A percentile compares a stretch with the other conserved stretches of the same genome.
Conservation (phyloP, 1,140 invertebrate genomes). For the Antheraea pernyi region DNA sequence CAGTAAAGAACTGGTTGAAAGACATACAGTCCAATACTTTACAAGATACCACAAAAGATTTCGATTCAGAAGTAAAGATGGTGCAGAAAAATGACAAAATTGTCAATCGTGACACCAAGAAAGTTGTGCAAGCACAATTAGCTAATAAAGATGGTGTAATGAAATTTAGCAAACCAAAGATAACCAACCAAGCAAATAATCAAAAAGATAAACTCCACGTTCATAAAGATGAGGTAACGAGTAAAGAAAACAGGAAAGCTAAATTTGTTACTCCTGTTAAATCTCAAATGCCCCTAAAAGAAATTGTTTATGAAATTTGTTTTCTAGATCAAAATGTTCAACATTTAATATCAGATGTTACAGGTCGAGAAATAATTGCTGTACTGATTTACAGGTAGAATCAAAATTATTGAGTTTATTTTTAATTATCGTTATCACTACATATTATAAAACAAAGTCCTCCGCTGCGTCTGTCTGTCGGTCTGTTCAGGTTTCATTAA, state of each 20-base stretch:
- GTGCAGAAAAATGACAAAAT: background rate
- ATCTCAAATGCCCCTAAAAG: conserved; percentile 48
- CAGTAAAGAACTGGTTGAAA: conserved; percentile 55
- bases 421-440: no score
- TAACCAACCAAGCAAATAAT: conserved; percentile 3
- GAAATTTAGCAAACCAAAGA: conserved; percentile 54
- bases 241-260: conserved; percentile 33
- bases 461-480: no score
- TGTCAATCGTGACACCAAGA: conserved; percentile 23
- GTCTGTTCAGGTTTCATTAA: no score
- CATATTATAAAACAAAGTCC: no score
- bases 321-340: conserved; percentile 29
- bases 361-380: conserved; percentile 29
- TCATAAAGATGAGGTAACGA: conserved; percentile 20
- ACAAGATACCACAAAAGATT: background rate
- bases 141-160: conserved; percentile 55
- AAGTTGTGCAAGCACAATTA: conserved; percentile 50
- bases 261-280: conserved; percentile 57
- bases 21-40: conserved; percentile 22
- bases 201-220: conserved; percentile 12
- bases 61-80: background rate
- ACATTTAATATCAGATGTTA: background rate
- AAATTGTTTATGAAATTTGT: conserved; percentile 35
- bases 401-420: no score
- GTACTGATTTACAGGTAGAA: conserved; percentile 45